Evolutionary conservation across 2,888 invertebrate genomes (phyloP).

Genomic region (Tetragonula carbonaria): DNA sequence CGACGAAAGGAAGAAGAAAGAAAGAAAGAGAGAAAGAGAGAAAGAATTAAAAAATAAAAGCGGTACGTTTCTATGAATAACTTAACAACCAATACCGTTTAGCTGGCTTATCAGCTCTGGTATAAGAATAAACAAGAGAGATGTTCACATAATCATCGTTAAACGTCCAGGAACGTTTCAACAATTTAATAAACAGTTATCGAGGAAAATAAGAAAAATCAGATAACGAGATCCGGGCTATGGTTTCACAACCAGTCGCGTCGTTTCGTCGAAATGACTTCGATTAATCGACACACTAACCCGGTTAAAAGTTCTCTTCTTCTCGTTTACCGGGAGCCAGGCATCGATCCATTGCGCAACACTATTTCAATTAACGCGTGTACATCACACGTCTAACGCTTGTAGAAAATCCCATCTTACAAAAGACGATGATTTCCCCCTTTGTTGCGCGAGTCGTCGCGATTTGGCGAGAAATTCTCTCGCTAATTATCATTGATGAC

Average conservation of each 20-base stretch:
- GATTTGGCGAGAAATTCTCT: not conserved
- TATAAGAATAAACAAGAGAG: not conserved
- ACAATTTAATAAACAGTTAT: not conserved
- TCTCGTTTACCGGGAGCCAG: too few species aligned
- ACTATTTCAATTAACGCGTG: too few species aligned
- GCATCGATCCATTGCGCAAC: too few species aligned
- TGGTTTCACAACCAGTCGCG: slow-evolving; percentile 12
- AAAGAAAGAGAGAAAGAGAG: not conserved
- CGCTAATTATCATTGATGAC: slow-evolving; percentile 48
- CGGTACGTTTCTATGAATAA: not conserved
- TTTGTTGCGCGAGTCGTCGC: too few species aligned
- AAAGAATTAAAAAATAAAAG: not conserved
- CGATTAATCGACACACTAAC: slow-evolving; percentile 28
- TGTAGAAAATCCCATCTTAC: too few species aligned
- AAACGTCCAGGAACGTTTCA: not conserved
- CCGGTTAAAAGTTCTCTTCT: not conserved
- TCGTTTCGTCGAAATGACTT: slow-evolving; percentile 16
- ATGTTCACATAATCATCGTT: not conserved
- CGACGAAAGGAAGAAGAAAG: not conserved
- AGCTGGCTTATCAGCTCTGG: not conserved
- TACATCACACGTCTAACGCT: too few species aligned
- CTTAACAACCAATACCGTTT: not conserved
- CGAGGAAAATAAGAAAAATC: not conserved
- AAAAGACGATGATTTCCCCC: too few species aligned
- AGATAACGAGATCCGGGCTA: not conserved